phyloP scores from a whole-genome alignment of 2,797 vertebrate species.

The Atherinosoma microstoma region DNA sequence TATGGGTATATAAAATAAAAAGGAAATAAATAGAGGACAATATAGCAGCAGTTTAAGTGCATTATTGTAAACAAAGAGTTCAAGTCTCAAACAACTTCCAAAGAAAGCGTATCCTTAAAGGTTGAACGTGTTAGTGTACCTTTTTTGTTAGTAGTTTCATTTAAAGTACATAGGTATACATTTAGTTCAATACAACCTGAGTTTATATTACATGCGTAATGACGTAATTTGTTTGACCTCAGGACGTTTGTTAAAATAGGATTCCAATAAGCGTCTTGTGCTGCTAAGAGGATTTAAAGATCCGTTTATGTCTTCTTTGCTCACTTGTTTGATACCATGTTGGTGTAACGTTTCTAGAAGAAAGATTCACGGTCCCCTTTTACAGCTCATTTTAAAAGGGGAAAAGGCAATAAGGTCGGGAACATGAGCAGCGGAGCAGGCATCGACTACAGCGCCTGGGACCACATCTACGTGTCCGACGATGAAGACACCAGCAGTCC shows the following conservation, averaged over 20 bases:
- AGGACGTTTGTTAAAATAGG: not conserved
- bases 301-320: not conserved
- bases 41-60: too few species aligned
- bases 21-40: too few species aligned
- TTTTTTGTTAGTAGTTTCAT: too few species aligned
- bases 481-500: constrained; percentile 91
- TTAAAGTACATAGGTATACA: too few species aligned
- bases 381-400: not conserved
- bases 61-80: too few species aligned
- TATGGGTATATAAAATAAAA: too few species aligned
- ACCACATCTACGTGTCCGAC: constrained; percentile 93
- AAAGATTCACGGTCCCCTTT: too few species aligned
- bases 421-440: constrained; percentile 72
- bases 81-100: too few species aligned
- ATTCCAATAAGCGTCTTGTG: not conserved
- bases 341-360: not conserved
- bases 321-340: not conserved
- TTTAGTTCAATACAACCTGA: too few species aligned
- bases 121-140: too few species aligned
- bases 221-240: not conserved
- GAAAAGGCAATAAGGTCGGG: too few species aligned
- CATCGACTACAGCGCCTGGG: constrained; percentile 92
- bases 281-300: constrained; percentile 40
- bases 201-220: not conserved
- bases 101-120: too few species aligned